Percentiles rank a stretch among this genome's conserved stretches.
Conservation (phyloP, 2,888 invertebrate species). For the Perizoma flavofasciatum region DNA sequence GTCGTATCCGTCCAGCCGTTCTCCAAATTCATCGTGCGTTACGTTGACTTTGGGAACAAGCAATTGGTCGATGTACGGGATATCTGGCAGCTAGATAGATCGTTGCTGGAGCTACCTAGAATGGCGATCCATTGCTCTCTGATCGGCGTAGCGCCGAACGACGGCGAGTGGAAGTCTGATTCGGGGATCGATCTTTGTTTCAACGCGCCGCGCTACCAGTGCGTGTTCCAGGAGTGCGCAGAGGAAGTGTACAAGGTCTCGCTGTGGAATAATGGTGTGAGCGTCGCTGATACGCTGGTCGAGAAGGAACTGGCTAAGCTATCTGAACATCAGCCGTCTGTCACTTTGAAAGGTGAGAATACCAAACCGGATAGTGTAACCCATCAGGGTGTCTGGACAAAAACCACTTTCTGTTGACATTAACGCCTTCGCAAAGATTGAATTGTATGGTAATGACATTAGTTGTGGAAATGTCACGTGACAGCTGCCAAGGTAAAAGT, state of each 20-base stretch:
- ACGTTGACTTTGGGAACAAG: slow-evolving; percentile 90
- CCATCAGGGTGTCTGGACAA: too few relatives aligned
- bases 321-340: slow-evolving; percentile 66
- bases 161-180: slow-evolving; percentile 83
- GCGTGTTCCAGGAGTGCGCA: slow-evolving; percentile 78
- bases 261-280: slow-evolving; percentile 71
- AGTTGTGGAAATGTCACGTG: too few relatives aligned
- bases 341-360: slow-evolving; percentile 70
- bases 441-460: too few relatives aligned
- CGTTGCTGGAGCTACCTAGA: slow-evolving; percentile 86
- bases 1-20: slow-evolving; percentile 84
- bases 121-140: slow-evolving; percentile 89
- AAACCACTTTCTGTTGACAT: too few relatives aligned
- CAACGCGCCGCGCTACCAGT: slow-evolving; percentile 83
- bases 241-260: slow-evolving; percentile 79
- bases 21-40: slow-evolving; percentile 86
- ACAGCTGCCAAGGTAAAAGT: too few relatives aligned
- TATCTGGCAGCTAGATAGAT: slow-evolving; percentile 88
- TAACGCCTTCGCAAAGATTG: too few relatives aligned
- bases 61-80: slow-evolving; percentile 85
- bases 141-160: slow-evolving; percentile 83
- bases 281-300: slow-evolving; percentile 76
- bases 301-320: slow-evolving; percentile 74
- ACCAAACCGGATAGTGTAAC: background rate
- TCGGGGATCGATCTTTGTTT: slow-evolving; percentile 84